Conservation (phyloP, 2,888 invertebrate genomes). For the Coremacera marginata region DNA sequence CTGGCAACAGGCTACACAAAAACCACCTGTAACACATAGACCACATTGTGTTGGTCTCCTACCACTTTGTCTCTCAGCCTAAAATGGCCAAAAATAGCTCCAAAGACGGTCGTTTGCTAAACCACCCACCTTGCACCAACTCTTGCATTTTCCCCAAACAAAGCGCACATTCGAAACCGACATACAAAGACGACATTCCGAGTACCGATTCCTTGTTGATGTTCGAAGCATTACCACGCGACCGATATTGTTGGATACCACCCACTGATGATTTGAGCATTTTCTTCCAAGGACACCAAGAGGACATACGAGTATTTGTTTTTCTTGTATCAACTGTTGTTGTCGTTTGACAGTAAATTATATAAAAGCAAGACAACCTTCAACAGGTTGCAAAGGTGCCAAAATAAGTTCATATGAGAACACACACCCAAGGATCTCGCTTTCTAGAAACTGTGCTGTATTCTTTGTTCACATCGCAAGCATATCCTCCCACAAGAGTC, state of each 20-base stretch:
- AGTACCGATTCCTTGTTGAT: neutral
- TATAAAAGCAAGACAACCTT: neutral
- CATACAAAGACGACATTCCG: neutral
- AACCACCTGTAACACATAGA: conserved; percentile 47
- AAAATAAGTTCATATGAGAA: too few relatives aligned
- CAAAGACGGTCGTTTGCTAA: neutral
- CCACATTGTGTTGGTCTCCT: conserved; percentile 26
- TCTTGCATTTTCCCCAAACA: neutral
- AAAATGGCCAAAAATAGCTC: conserved; percentile 18
- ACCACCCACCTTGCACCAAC: neutral
- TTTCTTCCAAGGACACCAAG: neutral
- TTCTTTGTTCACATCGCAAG: neutral
- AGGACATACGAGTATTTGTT: neutral
- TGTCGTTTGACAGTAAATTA: neutral
- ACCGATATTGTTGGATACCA: neutral
- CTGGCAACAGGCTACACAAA: conserved; percentile 44
- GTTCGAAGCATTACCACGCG: neutral
- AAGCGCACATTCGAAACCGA: neutral
- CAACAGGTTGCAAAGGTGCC: conserved; percentile 16
- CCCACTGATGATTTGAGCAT: neutral
- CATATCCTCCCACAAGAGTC: neutral
- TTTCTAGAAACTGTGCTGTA: too few relatives aligned
- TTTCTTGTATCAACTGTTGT: neutral
- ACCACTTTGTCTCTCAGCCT: neutral
- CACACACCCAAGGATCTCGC: too few relatives aligned